Base-by-base conservation (phyloP, 2,888 invertebrate genomes). In the Ceramica pisi region DNA sequence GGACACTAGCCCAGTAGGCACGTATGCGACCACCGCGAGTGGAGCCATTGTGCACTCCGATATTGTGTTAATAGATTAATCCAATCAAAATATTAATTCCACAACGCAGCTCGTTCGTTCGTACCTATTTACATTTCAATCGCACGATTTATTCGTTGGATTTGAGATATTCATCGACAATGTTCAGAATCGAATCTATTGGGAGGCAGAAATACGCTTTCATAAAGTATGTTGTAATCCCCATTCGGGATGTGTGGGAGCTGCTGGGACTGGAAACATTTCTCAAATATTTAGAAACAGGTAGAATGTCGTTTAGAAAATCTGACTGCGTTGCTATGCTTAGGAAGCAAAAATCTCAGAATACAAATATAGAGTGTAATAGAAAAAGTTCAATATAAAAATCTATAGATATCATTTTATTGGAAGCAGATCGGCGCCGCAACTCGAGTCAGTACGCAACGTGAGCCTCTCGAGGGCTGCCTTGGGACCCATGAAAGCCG, bases 61-160 rank as follows among this genome's bases (percentile, higher is more conserved):
- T 93, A 92, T 92, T 91, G 93, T 91, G 93, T 93, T 95, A 94
- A 95, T 95, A 95, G 93, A 94, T 94, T 95, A 95, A 95, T 95
- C 94, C 95, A 94, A 95, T 95, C 94, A 94, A 94, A 94, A 94
- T 94, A 95, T 95, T 94, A 95, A 94, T 94, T 94, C 94, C 92
- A 88, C 92, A 91, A 91, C 92, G 92, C 89, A 89, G 90, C 90
- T 89, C 91, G 86, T 88, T 89, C 91, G 86, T 88, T 88, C 90
- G 85, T 89, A 84, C 82, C 85, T 88, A 93, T 94, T 94, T 94
- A 94, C 93, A 94, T 94, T 94, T 93, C 92, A 92, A 93, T 94
- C 89, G 91, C 77, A 85, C 87, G 91, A 93, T 92, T 91, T 91
- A 92, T 90, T 90, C 90, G 88, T 89, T 87, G 88, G 89, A 88